Base-by-base conservation (phyloP, 2,797 vertebrate genomes). In the Limosa lapponica region DNA sequence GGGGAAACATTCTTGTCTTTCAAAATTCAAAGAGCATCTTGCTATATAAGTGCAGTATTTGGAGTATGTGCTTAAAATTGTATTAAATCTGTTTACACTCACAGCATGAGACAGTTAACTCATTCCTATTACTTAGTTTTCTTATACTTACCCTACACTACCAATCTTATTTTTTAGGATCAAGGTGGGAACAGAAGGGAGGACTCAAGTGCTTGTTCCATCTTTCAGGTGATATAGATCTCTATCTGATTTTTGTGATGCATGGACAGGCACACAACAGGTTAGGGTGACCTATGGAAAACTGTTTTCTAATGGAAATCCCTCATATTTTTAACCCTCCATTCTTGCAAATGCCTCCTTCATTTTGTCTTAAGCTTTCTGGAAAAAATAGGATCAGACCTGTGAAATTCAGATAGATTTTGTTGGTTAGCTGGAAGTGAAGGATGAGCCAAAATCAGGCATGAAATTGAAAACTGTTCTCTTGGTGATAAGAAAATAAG, bases 401-500 rank as follows among this genome's bases (percentile, higher is more conserved):
- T 89, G 28, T 82, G 83, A 84, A 93, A 92, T 89, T 89, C 77
- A 82, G 46, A 46, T 7, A 41, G 44, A 64, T 87, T 94, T 86
- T 84, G 16, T 34, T 87, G 51, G n/a, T 74, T 82, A 70, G 43
- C 62, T 79, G 58, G 66, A 79, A 87, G 67, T 37, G 34, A 92
- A 87, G 34, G 62, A 87, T 82, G 34, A 95, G 32, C 34, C 74
- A 93, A 95, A 96, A 94, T 92, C 81, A 87, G 41, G 71, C 74
- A 87, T 93, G 92, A 96, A 93, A 96, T 93, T 92, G 81, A 87
- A 94, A 94, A 90, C 36, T 52, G 39, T 66, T 82, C 30, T 90
- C 62, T 82, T 30, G n/a, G 32, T 85, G 94, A 94, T 86, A 93
- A 94, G 65, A 27, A 95, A 55, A 92, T 78, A 87, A 72, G n/a